Conservation (phyloP, 2,888 invertebrate genomes). For the Drosophila leonis region DNA sequence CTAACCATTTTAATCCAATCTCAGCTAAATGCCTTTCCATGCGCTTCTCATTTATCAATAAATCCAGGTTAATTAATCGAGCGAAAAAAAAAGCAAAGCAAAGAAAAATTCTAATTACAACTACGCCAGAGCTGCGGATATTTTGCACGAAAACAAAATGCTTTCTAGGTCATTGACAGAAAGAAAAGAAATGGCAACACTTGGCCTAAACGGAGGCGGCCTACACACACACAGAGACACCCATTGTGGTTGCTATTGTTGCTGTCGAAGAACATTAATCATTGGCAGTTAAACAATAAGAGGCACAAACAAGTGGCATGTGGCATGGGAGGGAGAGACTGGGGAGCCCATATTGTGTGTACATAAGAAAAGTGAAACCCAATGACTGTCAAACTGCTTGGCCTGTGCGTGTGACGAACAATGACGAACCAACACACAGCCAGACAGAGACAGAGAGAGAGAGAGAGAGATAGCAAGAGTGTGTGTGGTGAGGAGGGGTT, state of each 20-base stretch:
- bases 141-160: constrained; percentile 21
- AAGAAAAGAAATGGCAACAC: constrained; percentile 63
- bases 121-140: neutral
- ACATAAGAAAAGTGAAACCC: constrained; percentile 63
- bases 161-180: constrained; percentile 74
- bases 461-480: neutral
- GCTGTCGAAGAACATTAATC: constrained; percentile 63
- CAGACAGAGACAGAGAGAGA: neutral
- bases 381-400: constrained; percentile 59
- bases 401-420: constrained; percentile 31
- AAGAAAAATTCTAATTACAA: constrained; percentile 38
- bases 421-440: constrained; percentile 15
- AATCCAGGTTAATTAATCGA: constrained; percentile 16
- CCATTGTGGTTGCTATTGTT: constrained; percentile 26
- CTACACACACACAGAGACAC: constrained; percentile 6
- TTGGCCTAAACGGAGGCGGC: constrained; percentile 13
- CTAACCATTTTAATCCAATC: neutral
- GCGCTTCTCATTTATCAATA: constrained; percentile 27
- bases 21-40: neutral
- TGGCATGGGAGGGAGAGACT: constrained; percentile 1
- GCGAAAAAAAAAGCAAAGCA: neutral
- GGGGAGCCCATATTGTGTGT: constrained; percentile 6
- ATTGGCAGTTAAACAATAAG: constrained; percentile 76
- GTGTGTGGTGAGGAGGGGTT: neutral
- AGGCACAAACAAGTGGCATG: constrained; percentile 53